Evolutionary conservation across 23 tunicate species (phyloP).

Genomic region (Aplidium turbinatum): DNA sequence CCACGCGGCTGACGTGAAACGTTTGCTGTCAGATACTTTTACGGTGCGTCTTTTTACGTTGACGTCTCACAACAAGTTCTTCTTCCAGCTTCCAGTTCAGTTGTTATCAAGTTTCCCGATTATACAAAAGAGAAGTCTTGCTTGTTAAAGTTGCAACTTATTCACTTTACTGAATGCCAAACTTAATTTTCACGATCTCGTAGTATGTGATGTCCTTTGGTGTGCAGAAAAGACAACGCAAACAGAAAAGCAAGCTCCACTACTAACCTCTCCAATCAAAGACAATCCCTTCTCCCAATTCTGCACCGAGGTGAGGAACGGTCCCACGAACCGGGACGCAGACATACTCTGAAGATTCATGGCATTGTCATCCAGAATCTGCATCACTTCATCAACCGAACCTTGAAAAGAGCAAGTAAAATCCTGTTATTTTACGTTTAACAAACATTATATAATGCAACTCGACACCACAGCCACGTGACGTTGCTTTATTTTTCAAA

Average conservation of each 20-base stretch:
- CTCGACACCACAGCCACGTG: background rate
- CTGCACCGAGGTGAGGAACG: slow-evolving; percentile 84
- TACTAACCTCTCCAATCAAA: slow-evolving; percentile 81
- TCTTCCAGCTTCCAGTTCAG: too few relatives aligned
- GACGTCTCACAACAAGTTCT: too few relatives aligned
- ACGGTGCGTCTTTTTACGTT: too few relatives aligned
- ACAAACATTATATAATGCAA: background rate
- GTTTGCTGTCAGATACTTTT: too few relatives aligned
- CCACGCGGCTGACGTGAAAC: too few relatives aligned
- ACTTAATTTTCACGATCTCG: too few relatives aligned
- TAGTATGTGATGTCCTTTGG: too few relatives aligned
- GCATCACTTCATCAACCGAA: slow-evolving; percentile 94
- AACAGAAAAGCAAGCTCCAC: background rate
- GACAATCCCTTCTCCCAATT: slow-evolving; percentile 97
- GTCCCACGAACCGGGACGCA: slow-evolving; percentile 95
- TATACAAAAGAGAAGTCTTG: too few relatives aligned
- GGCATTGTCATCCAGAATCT: slow-evolving; percentile 90
- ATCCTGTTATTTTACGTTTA: too few relatives aligned
- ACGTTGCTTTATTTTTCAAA: background rate
- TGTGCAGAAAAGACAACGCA: too few relatives aligned
- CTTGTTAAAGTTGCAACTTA: background rate
- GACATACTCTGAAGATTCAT: slow-evolving; percentile 97
- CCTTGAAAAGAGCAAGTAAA: slow-evolving; percentile 47
- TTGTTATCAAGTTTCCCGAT: too few relatives aligned
- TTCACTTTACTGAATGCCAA: background rate